Conservation (phyloP, 2,797 vertebrate species). For the Ispidina lecontei region DNA sequence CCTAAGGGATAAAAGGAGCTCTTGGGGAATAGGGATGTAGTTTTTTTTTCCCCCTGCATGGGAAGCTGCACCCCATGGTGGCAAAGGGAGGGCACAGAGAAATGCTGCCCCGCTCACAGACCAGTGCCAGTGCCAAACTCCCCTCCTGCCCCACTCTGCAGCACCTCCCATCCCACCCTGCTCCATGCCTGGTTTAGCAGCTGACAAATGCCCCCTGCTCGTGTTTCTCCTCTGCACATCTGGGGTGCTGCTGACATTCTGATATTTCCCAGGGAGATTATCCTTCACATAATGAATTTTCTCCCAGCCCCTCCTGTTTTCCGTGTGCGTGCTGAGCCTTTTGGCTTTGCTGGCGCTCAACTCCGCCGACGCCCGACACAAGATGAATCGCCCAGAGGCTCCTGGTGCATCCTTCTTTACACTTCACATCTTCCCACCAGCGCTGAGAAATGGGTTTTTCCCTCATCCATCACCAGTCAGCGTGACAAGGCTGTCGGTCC, state of each 20-base stretch:
- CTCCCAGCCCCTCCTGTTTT: not conserved
- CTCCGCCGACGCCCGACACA: slow-evolving; percentile 12
- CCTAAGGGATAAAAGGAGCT: not conserved
- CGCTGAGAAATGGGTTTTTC: slow-evolving; percentile 74
- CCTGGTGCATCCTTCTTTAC: slow-evolving; percentile 75
- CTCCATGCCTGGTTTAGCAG: slow-evolving; percentile 65
- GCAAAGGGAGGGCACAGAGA: fast-evolving
- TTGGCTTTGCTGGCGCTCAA: not conserved
- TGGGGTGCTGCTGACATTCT: slow-evolving; percentile 70
- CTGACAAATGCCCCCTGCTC: slow-evolving; percentile 66
- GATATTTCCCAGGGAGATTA: slow-evolving; percentile 72
- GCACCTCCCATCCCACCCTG: not conserved
- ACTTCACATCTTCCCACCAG: slow-evolving; percentile 66
- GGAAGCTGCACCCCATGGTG: not conserved
- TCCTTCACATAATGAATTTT: slow-evolving; percentile 71
- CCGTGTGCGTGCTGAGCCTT: not conserved
- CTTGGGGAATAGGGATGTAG: fast-evolving
- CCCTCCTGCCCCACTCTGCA: not conserved
- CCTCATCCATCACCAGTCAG: slow-evolving; percentile 80
- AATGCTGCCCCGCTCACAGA: fast-evolving
- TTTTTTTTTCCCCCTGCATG: fast-evolving
- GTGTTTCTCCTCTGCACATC: slow-evolving; percentile 1
- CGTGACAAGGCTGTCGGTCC: slow-evolving; percentile 70
- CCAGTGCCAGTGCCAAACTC: not conserved
- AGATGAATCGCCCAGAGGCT: slow-evolving; percentile 74